Percentiles rank a stretch among this genome's conserved stretches.
phyloP scores from a whole-genome alignment of 2,797 vertebrate species.

The Dryobates pubescens region DNA sequence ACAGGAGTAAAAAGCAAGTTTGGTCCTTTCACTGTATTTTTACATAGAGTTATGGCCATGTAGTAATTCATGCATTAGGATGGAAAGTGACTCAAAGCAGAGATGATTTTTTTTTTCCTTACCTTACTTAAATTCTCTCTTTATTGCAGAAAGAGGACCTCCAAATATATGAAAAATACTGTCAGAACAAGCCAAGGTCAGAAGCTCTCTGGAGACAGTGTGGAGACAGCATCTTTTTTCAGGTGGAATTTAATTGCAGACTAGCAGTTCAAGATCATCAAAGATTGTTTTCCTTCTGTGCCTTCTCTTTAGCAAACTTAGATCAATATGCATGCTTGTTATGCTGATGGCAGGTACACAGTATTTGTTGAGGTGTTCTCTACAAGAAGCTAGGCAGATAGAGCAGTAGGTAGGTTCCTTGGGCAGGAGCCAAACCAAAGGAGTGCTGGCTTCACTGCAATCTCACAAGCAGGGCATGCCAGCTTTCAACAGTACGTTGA shows the following conservation, averaged over 20 bases:
- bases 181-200: slow-evolving; percentile 94
- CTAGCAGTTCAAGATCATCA: background rate
- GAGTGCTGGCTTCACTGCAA: background rate
- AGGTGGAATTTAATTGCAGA: slow-evolving; percentile 77
- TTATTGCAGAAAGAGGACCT: slow-evolving; percentile 92
- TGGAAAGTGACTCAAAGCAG: background rate
- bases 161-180: slow-evolving; percentile 96
- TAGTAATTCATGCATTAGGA: background rate
- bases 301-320: background rate
- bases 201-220: slow-evolving; percentile 94
- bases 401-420: background rate
- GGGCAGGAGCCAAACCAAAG: background rate
- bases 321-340: background rate
- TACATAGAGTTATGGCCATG: background rate
- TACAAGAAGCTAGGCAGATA: background rate
- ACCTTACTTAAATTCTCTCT: background rate
- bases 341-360: background rate
- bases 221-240: slow-evolving; percentile 93
- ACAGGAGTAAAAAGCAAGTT: background rate
- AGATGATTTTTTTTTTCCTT: background rate
- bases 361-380: background rate
- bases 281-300: background rate
- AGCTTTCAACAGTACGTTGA: background rate
- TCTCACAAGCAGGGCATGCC: background rate
- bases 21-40: background rate